Conservation (phyloP, 2,888 invertebrate genomes). For the Blastobasis lacticolella region DNA sequence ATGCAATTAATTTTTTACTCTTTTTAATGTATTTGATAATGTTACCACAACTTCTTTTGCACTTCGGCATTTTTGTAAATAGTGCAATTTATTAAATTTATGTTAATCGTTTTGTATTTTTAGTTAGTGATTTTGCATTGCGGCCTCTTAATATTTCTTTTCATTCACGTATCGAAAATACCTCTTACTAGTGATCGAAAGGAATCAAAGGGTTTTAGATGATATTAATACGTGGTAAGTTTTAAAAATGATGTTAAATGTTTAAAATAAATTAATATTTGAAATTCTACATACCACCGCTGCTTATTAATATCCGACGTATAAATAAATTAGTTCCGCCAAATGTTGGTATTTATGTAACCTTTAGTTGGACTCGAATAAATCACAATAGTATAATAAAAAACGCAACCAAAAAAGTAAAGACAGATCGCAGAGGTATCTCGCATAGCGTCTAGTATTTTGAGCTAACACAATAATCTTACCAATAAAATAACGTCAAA, state of each 20-base stretch:
- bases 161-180: conserved; percentile 57
- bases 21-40: conserved; percentile 17
- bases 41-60: conserved; percentile 54
- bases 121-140: no score
- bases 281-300: conserved; percentile 60
- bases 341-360: conserved; percentile 19
- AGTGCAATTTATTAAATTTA: conserved; percentile 45
- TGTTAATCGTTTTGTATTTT: conserved; percentile 6
- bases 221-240: conserved; percentile 60
- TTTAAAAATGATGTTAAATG: conserved; percentile 64
- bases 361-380: no score
- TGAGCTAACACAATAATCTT: no score
- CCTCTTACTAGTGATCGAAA: conserved; percentile 69
- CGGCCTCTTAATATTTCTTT: neutral
- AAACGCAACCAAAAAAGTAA: no score
- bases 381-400: no score
- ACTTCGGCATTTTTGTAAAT: conserved; percentile 51
- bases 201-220: conserved; percentile 67
- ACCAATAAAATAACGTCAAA: no score
- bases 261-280: conserved; percentile 49
- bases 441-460: no score
- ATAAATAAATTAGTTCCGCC: conserved; percentile 2
- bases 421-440: no score
- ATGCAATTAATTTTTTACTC: no score
- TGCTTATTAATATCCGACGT: conserved; percentile 15